Base-by-base conservation (phyloP, 2,797 vertebrate genomes). In the Phaenicophaeus curvirostris region DNA sequence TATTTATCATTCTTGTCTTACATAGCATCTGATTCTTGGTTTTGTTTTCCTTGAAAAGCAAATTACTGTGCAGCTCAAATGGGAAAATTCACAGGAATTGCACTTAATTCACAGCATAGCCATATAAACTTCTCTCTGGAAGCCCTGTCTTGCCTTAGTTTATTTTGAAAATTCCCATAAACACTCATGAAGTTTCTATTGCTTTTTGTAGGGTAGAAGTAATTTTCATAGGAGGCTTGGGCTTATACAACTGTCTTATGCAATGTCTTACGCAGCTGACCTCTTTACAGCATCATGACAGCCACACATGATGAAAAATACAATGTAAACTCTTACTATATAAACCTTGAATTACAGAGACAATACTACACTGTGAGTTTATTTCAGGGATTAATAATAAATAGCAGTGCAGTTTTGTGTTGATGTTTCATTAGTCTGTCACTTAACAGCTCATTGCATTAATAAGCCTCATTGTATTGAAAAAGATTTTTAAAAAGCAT, bases 1-100 rank as follows among this genome's bases (percentile, higher is more conserved):
- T 77, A 44, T 87, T 91, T 85, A 37, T 94, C 61, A 65, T 74
- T 89, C 74, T 87, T 85, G 63, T 55, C 39, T 87, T 89, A 65
- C 14, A 13, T 74, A 57, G 18, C 24, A 46, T 90, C 33, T 87
- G 74, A 89, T 83, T 87, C 46, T 54, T 83, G 27, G 23, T 6
- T 92, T 94, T 63, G 25, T 18, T 77, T 90, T 93, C 33, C 53
- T 37, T 59, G 27, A 59, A 85, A 89, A 80, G 37, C 44, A 54
- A 57, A 80, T 77, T 59, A 63, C 37, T 50, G 8, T 71, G 53
- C 55, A 71, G 41, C 61, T 90, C 46, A 76, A 80, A 87, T 51
- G 11, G 25, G 46, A 85, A 85, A 93, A 89, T 71, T 54, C 19
- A 4, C 2, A 4, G 73, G 68, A 92, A 54, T 39, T 50, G 28